Conservation (phyloP, 2,113 vertebrate species). For the Planiliza haematocheilus region DNA sequence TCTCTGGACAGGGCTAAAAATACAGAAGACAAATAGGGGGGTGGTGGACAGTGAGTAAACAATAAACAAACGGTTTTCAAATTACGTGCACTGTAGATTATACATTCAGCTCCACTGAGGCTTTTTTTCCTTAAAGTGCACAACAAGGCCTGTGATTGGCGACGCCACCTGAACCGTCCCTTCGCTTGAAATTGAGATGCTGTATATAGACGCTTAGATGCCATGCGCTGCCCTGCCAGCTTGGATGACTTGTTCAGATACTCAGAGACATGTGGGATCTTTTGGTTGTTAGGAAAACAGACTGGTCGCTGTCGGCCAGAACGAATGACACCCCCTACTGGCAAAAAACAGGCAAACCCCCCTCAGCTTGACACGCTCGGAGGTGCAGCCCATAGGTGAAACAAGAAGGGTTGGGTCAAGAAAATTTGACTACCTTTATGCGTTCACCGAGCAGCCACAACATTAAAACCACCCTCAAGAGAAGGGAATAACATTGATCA, state of each 20-base stretch:
- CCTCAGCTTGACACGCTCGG: too few species aligned
- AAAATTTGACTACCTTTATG: too few species aligned
- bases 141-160: slow-evolving; percentile 7
- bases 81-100: not conserved
- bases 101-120: not conserved
- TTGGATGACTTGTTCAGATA: slow-evolving; percentile 51
- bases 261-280: slow-evolving; percentile 31
- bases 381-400: too few species aligned
- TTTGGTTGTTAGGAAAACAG: slow-evolving; percentile 55
- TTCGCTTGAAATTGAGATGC: slow-evolving; percentile 29
- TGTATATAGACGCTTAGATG: slow-evolving; percentile 40
- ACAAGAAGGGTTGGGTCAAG: too few species aligned
- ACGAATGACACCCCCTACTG: slow-evolving; percentile 67
- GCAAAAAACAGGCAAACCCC: slow-evolving; percentile 19
- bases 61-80: slow-evolving; percentile 2
- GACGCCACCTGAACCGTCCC: slow-evolving; percentile 22
- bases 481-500: too few species aligned
- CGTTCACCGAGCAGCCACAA: too few species aligned
- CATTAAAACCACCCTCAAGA: too few species aligned
- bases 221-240: slow-evolving; percentile 39
- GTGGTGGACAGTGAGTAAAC: slow-evolving; percentile 1
- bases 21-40: slow-evolving; percentile 12
- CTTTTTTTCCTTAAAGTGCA: not conserved
- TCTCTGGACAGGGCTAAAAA: slow-evolving; percentile 25
- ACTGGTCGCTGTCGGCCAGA: not conserved